Conservation (phyloP, 1,140 invertebrate genomes). For the Amyelois transitella region DNA sequence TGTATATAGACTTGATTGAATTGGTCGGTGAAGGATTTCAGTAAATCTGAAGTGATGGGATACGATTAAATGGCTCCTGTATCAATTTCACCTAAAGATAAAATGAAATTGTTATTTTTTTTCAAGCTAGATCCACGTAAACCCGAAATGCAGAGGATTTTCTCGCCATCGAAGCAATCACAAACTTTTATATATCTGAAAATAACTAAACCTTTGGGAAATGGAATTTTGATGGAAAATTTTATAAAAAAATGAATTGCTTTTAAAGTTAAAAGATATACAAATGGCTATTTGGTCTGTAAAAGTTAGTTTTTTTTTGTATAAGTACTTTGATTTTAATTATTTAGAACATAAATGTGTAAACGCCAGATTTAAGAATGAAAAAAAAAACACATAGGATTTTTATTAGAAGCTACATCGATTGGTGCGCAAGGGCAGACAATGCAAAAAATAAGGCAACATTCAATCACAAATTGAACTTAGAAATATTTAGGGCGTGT, state of each 20-base stretch:
- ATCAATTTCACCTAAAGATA: conserved; percentile 1
- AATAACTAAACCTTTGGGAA: no score
- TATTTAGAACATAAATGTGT: no score
- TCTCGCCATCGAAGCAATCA: not conserved
- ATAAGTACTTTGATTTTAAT: no score
- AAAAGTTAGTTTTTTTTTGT: no score
- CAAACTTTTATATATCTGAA: not conserved
- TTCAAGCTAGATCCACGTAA: not conserved
- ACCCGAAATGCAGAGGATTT: not conserved
- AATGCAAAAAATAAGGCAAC: not conserved
- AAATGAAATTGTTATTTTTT: conserved; percentile 1
- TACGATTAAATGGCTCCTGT: not conserved
- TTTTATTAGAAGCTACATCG: no score
- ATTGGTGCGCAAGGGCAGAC: no score
- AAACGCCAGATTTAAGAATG: no score
- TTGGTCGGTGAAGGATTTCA: conserved; percentile 19
- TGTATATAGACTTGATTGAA: conserved; percentile 25
- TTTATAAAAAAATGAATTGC: no score
- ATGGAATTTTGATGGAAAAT: no score
- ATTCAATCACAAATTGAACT: conserved; percentile 1
- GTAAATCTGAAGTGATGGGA: not conserved
- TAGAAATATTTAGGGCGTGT: conserved; percentile 4
- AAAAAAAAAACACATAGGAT: no score
- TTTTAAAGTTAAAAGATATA: no score
- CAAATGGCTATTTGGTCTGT: no score